phyloP scores from a whole-genome alignment of 1,140 invertebrate species.

The Marisa cornuarietis region DNA sequence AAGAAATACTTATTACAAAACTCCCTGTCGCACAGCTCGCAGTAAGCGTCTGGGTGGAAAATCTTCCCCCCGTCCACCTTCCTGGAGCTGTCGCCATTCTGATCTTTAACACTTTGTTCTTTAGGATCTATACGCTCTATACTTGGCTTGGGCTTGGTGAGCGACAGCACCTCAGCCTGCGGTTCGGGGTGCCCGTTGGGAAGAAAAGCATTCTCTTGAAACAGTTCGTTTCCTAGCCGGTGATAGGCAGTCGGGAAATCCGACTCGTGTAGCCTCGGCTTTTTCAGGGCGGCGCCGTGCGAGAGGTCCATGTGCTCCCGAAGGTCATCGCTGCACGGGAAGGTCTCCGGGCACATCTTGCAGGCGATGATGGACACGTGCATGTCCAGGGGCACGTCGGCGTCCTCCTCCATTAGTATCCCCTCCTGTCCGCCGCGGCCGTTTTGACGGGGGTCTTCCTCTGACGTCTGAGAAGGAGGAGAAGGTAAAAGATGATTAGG shows the following conservation, averaged over 20 bases:
- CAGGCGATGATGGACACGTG: conserved; percentile 31
- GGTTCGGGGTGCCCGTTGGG: conserved; percentile 98
- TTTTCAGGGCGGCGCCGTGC: conserved; percentile 25
- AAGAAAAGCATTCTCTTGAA: conserved; percentile 53
- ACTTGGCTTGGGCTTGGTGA: conserved; percentile 18
- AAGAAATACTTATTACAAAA: conserved; percentile 70
- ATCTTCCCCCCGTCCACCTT: conserved; percentile 34
- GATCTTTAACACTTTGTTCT: conserved; percentile 16
- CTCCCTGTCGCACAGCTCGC: conserved; percentile 73
- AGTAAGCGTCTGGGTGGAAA: conserved; percentile 83
- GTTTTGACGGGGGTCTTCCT: conserved; percentile 2
- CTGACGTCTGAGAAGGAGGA: conserved; percentile 3
- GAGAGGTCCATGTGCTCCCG: conserved; percentile 26
- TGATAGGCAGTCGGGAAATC: conserved; percentile 64
- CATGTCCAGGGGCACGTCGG: conserved; percentile 36
- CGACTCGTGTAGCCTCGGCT: conserved; percentile 20
- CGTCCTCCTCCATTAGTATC: conserved; percentile 23
- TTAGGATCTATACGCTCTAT: conserved; percentile 40
- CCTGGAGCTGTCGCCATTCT: conserved; percentile 26
- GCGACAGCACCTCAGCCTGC: conserved; percentile 66
- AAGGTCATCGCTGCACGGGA: conserved; percentile 24
- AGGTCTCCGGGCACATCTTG: conserved; percentile 37
- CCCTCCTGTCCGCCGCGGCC: background rate
- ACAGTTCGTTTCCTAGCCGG: conserved; percentile 58
- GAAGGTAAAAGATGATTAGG: background rate